Base-by-base conservation (phyloP, 2,888 invertebrate genomes). In the Elmis aenea region DNA sequence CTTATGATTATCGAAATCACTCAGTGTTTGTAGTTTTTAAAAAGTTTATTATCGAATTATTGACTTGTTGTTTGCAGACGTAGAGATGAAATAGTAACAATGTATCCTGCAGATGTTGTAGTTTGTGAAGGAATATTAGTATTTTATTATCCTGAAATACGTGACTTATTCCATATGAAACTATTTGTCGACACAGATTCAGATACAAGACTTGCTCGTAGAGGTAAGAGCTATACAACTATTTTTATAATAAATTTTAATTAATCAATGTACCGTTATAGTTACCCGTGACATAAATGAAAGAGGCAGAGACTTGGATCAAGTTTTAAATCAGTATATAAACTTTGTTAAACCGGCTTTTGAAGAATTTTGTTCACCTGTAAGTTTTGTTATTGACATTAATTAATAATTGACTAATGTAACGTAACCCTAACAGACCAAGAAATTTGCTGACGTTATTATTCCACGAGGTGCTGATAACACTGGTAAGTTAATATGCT, bases 331-430 rank as follows among this genome's bases (percentile, higher is more conserved):
- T 59, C 96, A 97, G 64, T 99, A 99, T 68, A 95, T 93, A 83
- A 90, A 87, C 58, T 93, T 87, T 65, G 97, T 99, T 2, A 99
- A 99, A 68, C 97, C 97, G n/a, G 97, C 97, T 2, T 99, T 99
- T 68, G 99, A 99, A 66, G 96, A 96, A 69, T 97, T 97, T 71
- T 97, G 96, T 65, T 77, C 93, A 52, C 97, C 97, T 45, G 92
- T 92, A 71, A 18, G 18, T 6, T 18, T 5, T 18, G 18, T 18
- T 18, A 18, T 18, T 8, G 13, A 20, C 24, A 3, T 30, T 20
- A 13, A 25, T 34, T 22, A 11, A 14, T 11, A 14, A 12, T 14
- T 10, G 1, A 21, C 22, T 21, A 25, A 9, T 30, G 11, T 23
- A 10, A 23, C 22, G 24, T 13, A 2, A n/a, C 12, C 23, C 2